Base-by-base conservation (phyloP, 2,888 invertebrate genomes). In the Stomorhina lunata region DNA sequence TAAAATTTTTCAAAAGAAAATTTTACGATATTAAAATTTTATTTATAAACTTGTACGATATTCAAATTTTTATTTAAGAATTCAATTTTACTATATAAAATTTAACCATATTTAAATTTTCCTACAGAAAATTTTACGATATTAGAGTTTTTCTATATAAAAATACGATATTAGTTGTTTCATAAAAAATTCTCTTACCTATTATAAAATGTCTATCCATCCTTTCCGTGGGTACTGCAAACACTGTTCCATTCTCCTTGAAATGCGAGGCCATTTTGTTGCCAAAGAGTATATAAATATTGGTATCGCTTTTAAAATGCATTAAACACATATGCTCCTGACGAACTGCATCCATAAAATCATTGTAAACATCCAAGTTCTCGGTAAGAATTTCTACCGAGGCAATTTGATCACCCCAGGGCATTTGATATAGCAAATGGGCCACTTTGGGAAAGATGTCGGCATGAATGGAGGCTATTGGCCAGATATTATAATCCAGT, bases 401-500 rank as follows among this genome's bases (percentile, higher is more conserved):
- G n/a, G 91, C 89, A 34, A 89, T 89, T 53, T 88, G 87, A 50
- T 90, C 89, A 25, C 89, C 89, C 91, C 91, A 91, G 0, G 91
- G 91, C 90, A 91, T 89, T 83, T 91, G 90, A 69, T 91, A 89
- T 25, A 91, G 81, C 17, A 91, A 84, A 57, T 91, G 91, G 0
- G 90, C 89, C 6, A 90, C 89, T 50, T 89, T 90, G 2, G 91
- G 90, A 59, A 91, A 90, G 2, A 91, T 77, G 20, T 89, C 84
- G 0, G 73, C 61, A 0, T 88, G 88, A 0, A 88, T 85, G 1
- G 89, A 86, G 1, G 90, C 90, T 80, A 91, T 88, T 7, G 91
- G 87, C 91, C 91, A 91, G 6, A 91, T 90, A 85, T 90, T 89
- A 75, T 90, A 91, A 55, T 91, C 91, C 40, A 90, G 77, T 6